A percentile compares a stretch with the other conserved stretches of the same genome.
These are phyloP conservation scores for Macrocentrus cingulum DNA, from an alignment of 1,140 invertebrate genomes.

Conservation along the genomic window DNA sequence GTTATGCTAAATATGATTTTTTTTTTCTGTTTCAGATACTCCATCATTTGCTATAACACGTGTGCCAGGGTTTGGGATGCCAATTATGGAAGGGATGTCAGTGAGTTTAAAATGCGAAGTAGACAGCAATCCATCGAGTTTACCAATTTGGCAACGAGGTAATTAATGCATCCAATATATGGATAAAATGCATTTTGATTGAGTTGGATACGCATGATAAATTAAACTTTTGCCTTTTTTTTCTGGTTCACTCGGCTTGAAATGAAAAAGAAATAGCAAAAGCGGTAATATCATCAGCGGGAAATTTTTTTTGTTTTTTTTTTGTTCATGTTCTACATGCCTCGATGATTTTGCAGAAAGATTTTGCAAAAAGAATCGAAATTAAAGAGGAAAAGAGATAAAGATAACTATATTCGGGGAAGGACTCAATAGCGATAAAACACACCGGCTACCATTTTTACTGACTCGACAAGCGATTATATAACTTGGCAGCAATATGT, in stretches of 20 bases:
- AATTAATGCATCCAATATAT: slow-evolving; percentile 33
- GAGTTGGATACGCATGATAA: no score
- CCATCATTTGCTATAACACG: slow-evolving; percentile 88
- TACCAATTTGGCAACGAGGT: slow-evolving; percentile 76
- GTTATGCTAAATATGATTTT: slow-evolving; percentile 25
- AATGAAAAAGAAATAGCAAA: no score
- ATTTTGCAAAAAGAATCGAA: no score
- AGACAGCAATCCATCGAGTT: slow-evolving; percentile 85
- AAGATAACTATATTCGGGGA: no score
- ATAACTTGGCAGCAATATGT: background rate
- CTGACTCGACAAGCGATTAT: slow-evolving; percentile 1
- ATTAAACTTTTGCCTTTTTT: no score
- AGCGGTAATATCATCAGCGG: no score
- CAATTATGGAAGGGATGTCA: slow-evolving; percentile 79
- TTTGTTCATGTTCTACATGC: no score
- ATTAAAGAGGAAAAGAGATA: no score
- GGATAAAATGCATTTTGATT: slow-evolving; percentile 9
- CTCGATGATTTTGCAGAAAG: no score
- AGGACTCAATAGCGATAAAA: background rate
- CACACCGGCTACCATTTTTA: background rate
- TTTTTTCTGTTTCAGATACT: slow-evolving; percentile 69
- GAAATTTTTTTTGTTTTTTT: no score
- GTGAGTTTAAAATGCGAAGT: slow-evolving; percentile 87
- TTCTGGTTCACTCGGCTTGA: no score
- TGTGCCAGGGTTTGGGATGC: slow-evolving; percentile 85